A percentile compares a stretch with the other conserved stretches of the same genome.
These are phyloP conservation scores for Apamea crenata DNA, from an alignment of 2,888 invertebrate genomes.

Conservation along the genomic window DNA sequence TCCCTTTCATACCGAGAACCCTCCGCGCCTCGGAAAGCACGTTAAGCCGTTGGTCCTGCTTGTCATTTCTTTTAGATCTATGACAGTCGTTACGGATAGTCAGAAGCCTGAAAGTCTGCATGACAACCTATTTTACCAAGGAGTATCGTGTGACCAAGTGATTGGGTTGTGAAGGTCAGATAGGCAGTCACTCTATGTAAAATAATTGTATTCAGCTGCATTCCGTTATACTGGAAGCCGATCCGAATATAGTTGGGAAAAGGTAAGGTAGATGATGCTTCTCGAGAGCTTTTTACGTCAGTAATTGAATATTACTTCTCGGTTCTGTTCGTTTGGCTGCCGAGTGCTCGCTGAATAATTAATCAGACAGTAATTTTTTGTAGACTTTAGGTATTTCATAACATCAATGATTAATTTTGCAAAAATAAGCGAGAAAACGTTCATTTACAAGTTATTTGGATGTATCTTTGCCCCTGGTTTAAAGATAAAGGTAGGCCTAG, in stretches of 20 bases:
- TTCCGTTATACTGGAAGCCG: neutral
- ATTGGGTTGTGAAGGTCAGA: neutral
- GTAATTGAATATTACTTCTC: slow-evolving; percentile 76
- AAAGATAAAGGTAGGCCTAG: neutral
- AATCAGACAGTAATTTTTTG: slow-evolving; percentile 71
- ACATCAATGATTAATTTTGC: neutral
- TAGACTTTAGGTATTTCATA: slow-evolving; percentile 10
- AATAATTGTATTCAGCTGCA: neutral
- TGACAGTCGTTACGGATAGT: neutral
- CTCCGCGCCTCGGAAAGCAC: neutral
- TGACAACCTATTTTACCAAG: neutral
- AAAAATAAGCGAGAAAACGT: neutral
- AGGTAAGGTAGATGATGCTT: neutral
- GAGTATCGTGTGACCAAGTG: neutral
- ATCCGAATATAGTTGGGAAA: too few species aligned
- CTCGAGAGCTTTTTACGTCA: slow-evolving; percentile 23
- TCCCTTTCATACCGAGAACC: neutral
- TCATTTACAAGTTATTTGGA: neutral
- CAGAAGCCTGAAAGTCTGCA: neutral
- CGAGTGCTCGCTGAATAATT: slow-evolving; percentile 74
- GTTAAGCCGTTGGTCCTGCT: neutral
- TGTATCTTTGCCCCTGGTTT: neutral
- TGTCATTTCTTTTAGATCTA: neutral
- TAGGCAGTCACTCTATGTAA: neutral
- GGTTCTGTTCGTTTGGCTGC: slow-evolving; percentile 56